phyloP scores from a whole-genome alignment of 2,113 vertebrate species.

The Mormyrus iriodes region DNA sequence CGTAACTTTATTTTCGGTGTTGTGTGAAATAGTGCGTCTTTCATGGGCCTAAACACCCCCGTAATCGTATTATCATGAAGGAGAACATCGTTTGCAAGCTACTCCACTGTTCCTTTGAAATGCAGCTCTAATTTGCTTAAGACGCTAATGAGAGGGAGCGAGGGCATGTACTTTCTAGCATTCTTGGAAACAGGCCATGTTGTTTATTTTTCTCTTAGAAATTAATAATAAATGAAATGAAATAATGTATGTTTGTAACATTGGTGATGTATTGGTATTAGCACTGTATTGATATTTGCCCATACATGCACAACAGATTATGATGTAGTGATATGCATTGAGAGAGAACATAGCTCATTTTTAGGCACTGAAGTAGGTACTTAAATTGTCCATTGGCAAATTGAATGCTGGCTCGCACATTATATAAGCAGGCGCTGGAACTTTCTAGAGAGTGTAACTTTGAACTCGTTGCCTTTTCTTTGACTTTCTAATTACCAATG shows the following conservation, averaged over 20 bases:
- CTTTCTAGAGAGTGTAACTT: conserved; percentile 1
- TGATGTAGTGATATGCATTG: not conserved
- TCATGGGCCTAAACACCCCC: not conserved
- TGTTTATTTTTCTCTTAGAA: conserved; percentile 2
- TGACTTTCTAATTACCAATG: conserved; percentile 5
- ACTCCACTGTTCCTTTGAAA: not conserved
- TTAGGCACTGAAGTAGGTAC: not conserved
- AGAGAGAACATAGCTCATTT: not conserved
- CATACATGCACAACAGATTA: not conserved
- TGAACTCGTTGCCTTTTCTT: not conserved
- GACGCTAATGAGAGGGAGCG: not conserved
- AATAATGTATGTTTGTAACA: conserved; percentile 1
- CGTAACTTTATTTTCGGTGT: not conserved
- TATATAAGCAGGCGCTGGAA: not conserved
- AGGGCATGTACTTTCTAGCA: not conserved
- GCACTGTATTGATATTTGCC: not conserved
- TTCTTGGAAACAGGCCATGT: not conserved
- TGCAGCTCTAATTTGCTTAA: conserved; percentile 3
- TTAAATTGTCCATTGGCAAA: not conserved
- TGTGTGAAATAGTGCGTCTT: not conserved
- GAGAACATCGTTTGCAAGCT: not conserved
- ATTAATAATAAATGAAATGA: not conserved
- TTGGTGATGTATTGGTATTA: not conserved
- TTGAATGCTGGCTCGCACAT: not conserved
- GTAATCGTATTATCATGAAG: not conserved